These are phyloP conservation scores for Xiphias gladius DNA, from an alignment of 2,113 vertebrate genomes.

Conservation along the genomic window DNA sequence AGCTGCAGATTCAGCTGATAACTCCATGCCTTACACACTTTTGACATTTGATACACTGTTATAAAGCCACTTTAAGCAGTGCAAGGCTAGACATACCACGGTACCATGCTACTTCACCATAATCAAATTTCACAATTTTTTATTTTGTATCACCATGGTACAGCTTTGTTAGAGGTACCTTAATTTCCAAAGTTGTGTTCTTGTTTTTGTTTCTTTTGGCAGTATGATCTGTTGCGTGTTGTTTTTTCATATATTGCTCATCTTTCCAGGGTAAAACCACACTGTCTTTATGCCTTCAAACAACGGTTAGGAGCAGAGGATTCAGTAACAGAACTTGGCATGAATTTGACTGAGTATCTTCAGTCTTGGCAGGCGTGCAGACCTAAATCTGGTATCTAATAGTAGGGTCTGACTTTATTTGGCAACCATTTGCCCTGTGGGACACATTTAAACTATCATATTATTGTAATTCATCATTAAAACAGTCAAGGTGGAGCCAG, in stretches of 20 bases:
- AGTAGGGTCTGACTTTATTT: constrained; percentile 58
- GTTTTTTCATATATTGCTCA: not conserved
- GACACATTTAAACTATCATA: constrained; percentile 70
- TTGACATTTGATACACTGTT: no score
- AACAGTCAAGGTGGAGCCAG: constrained; percentile 46
- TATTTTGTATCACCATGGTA: not conserved
- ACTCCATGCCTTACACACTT: no score
- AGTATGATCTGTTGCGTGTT: not conserved
- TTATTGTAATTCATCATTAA: constrained; percentile 71
- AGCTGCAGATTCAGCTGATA: no score
- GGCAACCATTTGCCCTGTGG: constrained; percentile 61
- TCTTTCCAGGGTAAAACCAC: constrained; percentile 15
- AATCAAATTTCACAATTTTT: not conserved
- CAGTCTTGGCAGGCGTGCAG: constrained; percentile 37
- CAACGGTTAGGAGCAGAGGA: not conserved
- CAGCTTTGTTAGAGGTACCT: not conserved
- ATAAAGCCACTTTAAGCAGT: no score
- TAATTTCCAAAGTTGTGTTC: not conserved
- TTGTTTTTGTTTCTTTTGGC: not conserved
- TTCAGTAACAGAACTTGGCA: constrained; percentile 38
- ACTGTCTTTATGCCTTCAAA: not conserved
- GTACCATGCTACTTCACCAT: not conserved
- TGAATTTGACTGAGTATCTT: constrained; percentile 15
- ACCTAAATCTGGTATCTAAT: constrained; percentile 54
- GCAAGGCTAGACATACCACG: no score